These are phyloP conservation scores for Lichenostomus cassidix DNA, from an alignment of 2,113 vertebrate genomes.

Conservation along the genomic window DNA sequence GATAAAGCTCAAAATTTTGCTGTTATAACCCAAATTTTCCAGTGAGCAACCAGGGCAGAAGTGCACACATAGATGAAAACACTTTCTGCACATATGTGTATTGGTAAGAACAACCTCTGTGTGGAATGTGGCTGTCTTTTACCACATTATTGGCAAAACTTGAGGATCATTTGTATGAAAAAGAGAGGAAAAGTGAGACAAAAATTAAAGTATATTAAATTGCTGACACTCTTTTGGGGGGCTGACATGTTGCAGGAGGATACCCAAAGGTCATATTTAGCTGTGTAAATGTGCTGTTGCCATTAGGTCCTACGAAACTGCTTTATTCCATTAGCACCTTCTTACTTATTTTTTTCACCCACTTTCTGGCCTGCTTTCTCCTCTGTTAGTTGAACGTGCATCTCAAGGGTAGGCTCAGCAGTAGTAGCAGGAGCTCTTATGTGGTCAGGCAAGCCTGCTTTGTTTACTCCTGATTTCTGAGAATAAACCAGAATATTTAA, in stretches of 20 bases:
- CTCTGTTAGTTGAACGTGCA: neutral
- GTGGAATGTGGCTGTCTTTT: neutral
- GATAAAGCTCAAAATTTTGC: neutral
- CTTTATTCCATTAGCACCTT: neutral
- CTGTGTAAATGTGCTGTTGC: neutral
- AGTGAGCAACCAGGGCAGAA: neutral
- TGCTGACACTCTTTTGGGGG: rapidly evolving
- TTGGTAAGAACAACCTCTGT: neutral
- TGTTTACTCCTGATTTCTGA: neutral
- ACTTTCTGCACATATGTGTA: rapidly evolving
- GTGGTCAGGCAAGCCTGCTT: neutral
- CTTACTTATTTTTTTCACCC: neutral
- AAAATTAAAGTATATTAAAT: neutral
- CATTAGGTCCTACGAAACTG: neutral
- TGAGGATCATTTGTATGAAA: neutral
- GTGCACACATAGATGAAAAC: neutral
- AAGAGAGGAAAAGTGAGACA: neutral
- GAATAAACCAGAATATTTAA: neutral
- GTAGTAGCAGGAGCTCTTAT: neutral
- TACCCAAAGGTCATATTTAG: neutral
- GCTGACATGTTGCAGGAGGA: neutral
- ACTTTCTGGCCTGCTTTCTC: neutral
- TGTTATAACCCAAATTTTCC: neutral
- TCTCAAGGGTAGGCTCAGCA: neutral
- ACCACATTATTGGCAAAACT: neutral